Percentiles rank a stretch among this genome's conserved stretches.
Conservation (phyloP, 2,888 invertebrate genomes). For the Sepiola atlantica region DNA sequence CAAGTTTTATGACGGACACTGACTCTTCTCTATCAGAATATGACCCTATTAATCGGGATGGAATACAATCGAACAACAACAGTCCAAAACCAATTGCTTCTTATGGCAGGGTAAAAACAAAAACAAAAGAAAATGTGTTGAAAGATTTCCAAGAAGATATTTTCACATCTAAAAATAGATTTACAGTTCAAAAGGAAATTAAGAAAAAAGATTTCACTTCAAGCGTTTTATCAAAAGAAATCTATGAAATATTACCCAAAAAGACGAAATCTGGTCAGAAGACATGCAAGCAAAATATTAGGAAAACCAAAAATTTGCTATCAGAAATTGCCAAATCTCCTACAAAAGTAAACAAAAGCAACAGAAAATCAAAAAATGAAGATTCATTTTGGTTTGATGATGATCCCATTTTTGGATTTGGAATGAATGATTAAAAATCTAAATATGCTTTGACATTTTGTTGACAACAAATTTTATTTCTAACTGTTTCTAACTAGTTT, state of each 20-base stretch:
- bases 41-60: too few species aligned
- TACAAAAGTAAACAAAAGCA: neutral
- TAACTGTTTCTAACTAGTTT: neutral
- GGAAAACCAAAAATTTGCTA: neutral
- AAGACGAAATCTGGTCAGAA: neutral
- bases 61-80: neutral
- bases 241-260: neutral
- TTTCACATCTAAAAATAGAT: neutral
- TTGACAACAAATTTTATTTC: neutral
- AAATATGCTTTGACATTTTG: neutral
- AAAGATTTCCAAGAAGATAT: neutral
- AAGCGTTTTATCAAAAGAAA: neutral
- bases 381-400: conserved; percentile 32
- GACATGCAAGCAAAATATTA: neutral
- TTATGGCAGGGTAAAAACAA: neutral
- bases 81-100: neutral
- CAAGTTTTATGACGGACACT: neutral
- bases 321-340: neutral
- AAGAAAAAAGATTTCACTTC: neutral
- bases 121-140: neutral
- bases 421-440: conserved; percentile 14
- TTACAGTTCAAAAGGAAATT: neutral
- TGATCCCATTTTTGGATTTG: conserved; percentile 33
- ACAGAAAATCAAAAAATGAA: neutral
- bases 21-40: neutral